Conservation (phyloP, 2,888 invertebrate genomes). For the Biston betularia region DNA sequence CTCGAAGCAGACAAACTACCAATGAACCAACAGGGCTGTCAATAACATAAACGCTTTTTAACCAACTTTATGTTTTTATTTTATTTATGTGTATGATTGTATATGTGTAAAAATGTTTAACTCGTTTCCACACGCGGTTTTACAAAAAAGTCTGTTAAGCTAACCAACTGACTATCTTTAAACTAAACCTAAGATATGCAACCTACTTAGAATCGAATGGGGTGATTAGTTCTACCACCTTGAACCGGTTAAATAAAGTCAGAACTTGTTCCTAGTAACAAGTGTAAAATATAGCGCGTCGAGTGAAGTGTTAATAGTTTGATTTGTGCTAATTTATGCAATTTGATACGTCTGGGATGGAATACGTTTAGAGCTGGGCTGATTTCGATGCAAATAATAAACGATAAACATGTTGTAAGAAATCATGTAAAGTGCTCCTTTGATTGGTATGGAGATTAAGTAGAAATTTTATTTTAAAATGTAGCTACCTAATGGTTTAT, state of each 20-base stretch:
- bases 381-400: slow-evolving; percentile 26
- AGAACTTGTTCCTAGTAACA: slow-evolving; percentile 31
- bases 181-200: slow-evolving; percentile 24
- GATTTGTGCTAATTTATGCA: slow-evolving; percentile 45
- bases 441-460: slow-evolving; percentile 5
- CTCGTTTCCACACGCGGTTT: too few relatives aligned
- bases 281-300: slow-evolving; percentile 41
- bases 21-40: too few relatives aligned
- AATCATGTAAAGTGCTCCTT: slow-evolving; percentile 15
- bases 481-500: too few relatives aligned
- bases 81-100: too few relatives aligned
- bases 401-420: slow-evolving; percentile 13
- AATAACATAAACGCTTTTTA: too few relatives aligned
- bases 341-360: slow-evolving; percentile 36
- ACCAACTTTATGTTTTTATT: too few relatives aligned
- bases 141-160: neutral
- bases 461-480: neutral
- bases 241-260: slow-evolving; percentile 32
- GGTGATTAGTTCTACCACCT: slow-evolving; percentile 43
- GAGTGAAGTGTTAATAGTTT: slow-evolving; percentile 31
- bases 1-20: too few relatives aligned
- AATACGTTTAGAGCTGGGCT: slow-evolving; percentile 15
- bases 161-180: slow-evolving; percentile 16
- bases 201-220: slow-evolving; percentile 33
- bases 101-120: too few relatives aligned